These are phyloP conservation scores for Cheilosia scutellata DNA, from an alignment of 2,888 invertebrate species.

Conservation along the genomic window DNA sequence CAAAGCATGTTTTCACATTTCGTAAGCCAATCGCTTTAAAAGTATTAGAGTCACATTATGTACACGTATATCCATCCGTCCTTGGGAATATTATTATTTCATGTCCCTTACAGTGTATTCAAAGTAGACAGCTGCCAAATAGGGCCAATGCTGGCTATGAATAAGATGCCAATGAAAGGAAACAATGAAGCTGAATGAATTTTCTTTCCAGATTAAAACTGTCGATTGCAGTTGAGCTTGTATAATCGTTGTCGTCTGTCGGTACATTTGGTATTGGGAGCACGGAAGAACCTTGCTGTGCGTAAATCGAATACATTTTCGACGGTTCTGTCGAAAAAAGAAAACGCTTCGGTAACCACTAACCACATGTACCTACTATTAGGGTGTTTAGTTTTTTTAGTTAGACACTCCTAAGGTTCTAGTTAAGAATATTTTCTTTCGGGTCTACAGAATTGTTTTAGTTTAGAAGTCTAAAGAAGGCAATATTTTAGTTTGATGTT, in stretches of 20 bases:
- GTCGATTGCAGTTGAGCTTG: constrained; percentile 64
- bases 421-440: no score
- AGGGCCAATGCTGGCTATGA: constrained; percentile 25
- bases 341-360: no score
- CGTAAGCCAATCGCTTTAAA: constrained; percentile 37
- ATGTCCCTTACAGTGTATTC: constrained; percentile 37
- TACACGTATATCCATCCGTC: constrained; percentile 1
- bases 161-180: constrained; percentile 42
- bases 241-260: constrained; percentile 20
- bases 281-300: constrained; percentile 45
- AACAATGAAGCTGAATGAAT: constrained; percentile 55
- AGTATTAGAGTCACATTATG: constrained; percentile 30
- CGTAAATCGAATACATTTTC: constrained; percentile 53
- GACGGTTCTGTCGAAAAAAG: not conserved
- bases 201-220: constrained; percentile 62
- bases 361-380: no score
- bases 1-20: constrained; percentile 42
- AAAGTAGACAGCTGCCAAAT: constrained; percentile 35
- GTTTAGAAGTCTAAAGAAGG: no score
- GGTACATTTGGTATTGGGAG: constrained; percentile 17
- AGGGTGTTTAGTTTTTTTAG: no score
- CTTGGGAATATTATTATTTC: constrained; percentile 16
- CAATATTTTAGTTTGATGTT: no score
- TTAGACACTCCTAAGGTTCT: no score
- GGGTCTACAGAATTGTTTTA: no score